Evolutionary conservation across 2,113 vertebrate genomes (phyloP), one percentile per base, ranked within the genome.

Genomic region (Lampris incognitus): DNA sequence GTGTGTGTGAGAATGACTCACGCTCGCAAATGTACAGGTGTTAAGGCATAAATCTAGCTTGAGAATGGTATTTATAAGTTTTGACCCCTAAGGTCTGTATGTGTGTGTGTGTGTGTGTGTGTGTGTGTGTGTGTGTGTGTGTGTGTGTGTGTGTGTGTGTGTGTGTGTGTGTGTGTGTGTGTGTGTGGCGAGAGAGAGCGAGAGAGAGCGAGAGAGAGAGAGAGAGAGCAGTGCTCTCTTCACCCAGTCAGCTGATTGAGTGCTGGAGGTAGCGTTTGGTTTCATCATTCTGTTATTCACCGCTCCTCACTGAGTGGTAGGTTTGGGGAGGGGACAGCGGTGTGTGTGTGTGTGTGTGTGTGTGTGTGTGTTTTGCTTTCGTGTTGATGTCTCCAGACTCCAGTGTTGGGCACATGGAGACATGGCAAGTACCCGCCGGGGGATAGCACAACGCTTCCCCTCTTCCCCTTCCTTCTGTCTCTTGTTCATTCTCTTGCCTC

Each of bases 271-370:
- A 84, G 91, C 80, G 84, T 89, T 86, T 55, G 82, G 89, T 93
- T 94, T 92, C 93, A 92, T 91, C 89, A 91, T 86, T 83, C 78
- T 93, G 90, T 91, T 93, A 87, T 87, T 70, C 59, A 76, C 56
- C 41, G n/a, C 50, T 79, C 81, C 49, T 70, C 63, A 5, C 70
- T 57, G 60, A 51, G 59, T 83, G 75, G 60, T 38, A 62, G 78
- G 70, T 60, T 54, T 24, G 63, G 56, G 69, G 66, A 38, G 6
- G 92, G 85, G 55, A 55, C 65, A n/a, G 44, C 1, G n/a, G 64
- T 76, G 3, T 55, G 54, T 62, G 50, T 69, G 66, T 69, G 52
- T 68, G 66, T 56, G 66, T 57, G 66, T 58, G 54, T 40, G 69
- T 49, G 42, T 59, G 59, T 62, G 61, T 38, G 57, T 38, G 6